Evolutionary conservation across 2,113 vertebrate species (phyloP).

Genomic region (Hypanus sabinus): DNA sequence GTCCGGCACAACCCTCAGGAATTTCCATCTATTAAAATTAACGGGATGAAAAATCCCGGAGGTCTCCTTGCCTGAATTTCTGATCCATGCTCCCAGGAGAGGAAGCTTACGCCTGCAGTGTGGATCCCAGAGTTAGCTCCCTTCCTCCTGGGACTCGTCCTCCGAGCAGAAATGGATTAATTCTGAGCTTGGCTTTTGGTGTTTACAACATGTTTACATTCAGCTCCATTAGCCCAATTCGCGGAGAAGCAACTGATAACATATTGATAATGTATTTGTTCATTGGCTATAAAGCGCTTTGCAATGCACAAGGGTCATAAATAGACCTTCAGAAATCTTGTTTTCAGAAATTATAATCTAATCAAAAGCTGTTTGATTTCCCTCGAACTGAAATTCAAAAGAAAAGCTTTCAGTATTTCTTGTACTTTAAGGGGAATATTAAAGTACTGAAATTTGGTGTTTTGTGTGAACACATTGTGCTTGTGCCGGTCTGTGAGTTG

Average conservation of each 20-base stretch:
- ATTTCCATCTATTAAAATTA: background rate
- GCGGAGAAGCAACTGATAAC: background rate
- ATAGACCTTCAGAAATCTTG: background rate
- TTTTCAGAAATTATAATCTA: background rate
- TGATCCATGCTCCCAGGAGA: background rate
- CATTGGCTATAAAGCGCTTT: background rate
- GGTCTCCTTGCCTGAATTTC: background rate
- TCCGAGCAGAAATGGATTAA: background rate
- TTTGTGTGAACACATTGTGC: background rate
- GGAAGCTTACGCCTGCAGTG: background rate
- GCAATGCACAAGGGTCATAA: background rate
- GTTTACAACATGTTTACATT: background rate
- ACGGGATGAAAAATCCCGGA: too few relatives aligned
- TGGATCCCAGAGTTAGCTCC: background rate
- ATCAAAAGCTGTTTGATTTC: background rate
- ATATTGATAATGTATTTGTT: background rate
- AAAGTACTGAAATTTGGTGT: background rate
- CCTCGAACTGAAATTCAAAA: background rate
- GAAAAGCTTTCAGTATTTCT: background rate
- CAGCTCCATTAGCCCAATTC: background rate
- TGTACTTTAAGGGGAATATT: background rate
- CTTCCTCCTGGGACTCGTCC: background rate
- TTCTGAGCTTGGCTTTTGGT: background rate
- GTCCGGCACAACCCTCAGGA: background rate
- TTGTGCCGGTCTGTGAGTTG: background rate